A percentile compares a stretch with the other conserved stretches of the same genome.
phyloP scores from a whole-genome alignment of 2,797 vertebrate genomes.

The Hydrophis major region DNA sequence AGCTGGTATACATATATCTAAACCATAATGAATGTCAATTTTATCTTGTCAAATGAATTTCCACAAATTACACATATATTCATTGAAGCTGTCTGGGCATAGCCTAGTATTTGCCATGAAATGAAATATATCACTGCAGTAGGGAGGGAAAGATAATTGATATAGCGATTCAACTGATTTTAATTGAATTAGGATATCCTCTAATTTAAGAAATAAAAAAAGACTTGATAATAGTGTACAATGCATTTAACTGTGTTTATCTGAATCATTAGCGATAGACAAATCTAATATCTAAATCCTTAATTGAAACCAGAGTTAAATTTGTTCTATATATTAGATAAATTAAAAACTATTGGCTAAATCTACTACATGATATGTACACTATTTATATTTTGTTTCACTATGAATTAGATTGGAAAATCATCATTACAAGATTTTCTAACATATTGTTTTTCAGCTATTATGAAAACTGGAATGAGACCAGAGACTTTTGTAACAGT shows the following conservation, averaged over 20 bases:
- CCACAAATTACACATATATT: background rate
- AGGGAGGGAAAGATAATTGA: background rate
- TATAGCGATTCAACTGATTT: background rate
- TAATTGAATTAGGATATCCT: background rate
- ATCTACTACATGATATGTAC: constrained; percentile 19
- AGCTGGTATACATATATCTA: background rate
- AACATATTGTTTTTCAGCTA: constrained; percentile 16
- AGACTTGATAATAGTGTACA: background rate
- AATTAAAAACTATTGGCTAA: constrained; percentile 33
- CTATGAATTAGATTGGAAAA: constrained; percentile 17
- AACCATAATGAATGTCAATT: constrained; percentile 2
- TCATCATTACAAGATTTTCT: constrained; percentile 1
- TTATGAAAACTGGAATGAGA: constrained; percentile 2
- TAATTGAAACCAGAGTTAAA: constrained; percentile 38
- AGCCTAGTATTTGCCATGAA: background rate
- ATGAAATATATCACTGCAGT: background rate
- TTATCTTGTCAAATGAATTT: constrained; percentile 25
- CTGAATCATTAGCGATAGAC: constrained; percentile 11
- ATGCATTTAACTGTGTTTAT: background rate
- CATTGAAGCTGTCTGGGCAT: background rate
- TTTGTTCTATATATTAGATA: constrained; percentile 31
- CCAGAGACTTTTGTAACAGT: background rate
- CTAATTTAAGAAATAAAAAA: background rate
- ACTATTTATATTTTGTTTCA: constrained; percentile 21
- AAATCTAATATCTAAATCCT: constrained; percentile 13